phyloP scores from a whole-genome alignment of 2,113 vertebrate species.

The Hypanus sabinus region DNA sequence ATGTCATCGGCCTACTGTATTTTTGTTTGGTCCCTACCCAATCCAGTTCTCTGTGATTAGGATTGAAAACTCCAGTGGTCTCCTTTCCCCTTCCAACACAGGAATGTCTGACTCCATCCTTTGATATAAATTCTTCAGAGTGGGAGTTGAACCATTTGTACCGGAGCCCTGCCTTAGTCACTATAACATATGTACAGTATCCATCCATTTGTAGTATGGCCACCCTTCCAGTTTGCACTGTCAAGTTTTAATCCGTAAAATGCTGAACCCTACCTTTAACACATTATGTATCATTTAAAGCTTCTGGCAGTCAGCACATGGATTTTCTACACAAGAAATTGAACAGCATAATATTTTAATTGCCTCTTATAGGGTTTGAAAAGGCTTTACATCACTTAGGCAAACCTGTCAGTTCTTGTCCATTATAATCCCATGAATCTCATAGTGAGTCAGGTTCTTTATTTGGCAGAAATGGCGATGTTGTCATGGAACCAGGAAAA shows the following conservation, averaged over 20 bases:
- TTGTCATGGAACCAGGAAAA: not conserved
- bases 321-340: not conserved
- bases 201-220: not conserved
- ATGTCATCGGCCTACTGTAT: not conserved
- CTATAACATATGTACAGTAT: not conserved
- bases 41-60: not conserved
- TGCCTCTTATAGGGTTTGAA: no score
- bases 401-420: not conserved
- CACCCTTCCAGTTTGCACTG: not conserved
- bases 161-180: not conserved
- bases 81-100: not conserved
- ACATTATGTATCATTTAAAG: not conserved
- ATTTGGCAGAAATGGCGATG: not conserved
- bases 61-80: not conserved
- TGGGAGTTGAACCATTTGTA: not conserved
- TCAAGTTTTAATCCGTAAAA: not conserved
- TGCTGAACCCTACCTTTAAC: not conserved
- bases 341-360: not conserved
- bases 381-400: no score
- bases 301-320: not conserved
- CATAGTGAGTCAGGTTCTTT: not conserved
- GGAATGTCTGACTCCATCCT: not conserved
- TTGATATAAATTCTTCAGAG: not conserved
- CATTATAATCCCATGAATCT: not conserved
- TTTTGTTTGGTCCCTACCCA: not conserved